A percentile compares a stretch with the other conserved stretches of the same genome.
Conservation (phyloP, 1,140 invertebrate species). For the Luehdorfia chinensis region DNA sequence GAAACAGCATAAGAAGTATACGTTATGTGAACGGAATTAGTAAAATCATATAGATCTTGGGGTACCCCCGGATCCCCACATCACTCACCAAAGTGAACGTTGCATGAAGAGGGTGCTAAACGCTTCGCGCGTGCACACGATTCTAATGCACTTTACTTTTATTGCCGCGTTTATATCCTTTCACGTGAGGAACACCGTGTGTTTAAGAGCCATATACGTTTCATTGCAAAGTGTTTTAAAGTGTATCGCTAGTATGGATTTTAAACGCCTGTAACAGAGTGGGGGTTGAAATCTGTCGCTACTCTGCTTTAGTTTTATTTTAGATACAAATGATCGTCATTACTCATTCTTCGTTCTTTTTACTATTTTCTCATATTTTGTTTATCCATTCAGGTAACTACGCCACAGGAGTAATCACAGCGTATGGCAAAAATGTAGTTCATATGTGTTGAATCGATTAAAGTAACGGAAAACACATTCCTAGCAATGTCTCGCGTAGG, state of each 20-base stretch:
- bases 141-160: conserved; percentile 31
- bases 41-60: background rate
- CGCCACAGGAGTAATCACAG: too few relatives aligned
- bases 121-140: conserved; percentile 15
- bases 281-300: background rate
- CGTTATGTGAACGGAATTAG: background rate
- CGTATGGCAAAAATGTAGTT: too few relatives aligned
- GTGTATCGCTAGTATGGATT: conserved; percentile 19
- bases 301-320: too few relatives aligned
- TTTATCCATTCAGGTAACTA: too few relatives aligned
- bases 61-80: background rate
- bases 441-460: too few relatives aligned
- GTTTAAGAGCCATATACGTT: conserved; percentile 14
- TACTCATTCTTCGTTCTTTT: too few relatives aligned
- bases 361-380: too few relatives aligned
- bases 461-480: too few relatives aligned
- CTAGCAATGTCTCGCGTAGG: too few relatives aligned
- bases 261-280: background rate
- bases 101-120: conserved; percentile 20
- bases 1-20: too few relatives aligned
- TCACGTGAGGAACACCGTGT: conserved; percentile 10
- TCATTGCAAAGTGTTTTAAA: conserved; percentile 20
- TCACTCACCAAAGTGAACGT: conserved; percentile 11
- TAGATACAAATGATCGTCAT: too few relatives aligned
- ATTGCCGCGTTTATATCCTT: conserved; percentile 25